These are phyloP conservation scores for Limnephilus lunatus DNA, from an alignment of 2,888 invertebrate genomes.

Conservation along the genomic window DNA sequence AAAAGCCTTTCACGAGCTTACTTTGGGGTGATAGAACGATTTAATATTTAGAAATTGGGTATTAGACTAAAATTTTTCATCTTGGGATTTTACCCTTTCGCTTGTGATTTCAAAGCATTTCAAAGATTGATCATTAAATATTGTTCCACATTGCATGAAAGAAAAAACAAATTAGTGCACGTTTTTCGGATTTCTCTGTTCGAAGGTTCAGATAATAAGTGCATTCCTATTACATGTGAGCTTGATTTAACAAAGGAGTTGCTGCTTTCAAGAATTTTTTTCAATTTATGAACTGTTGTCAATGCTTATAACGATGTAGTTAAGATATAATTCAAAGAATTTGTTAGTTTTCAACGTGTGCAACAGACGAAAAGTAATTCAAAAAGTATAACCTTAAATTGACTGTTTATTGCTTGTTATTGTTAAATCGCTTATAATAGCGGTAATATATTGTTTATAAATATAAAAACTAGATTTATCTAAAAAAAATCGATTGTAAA, in stretches of 20 bases:
- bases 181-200: not conserved
- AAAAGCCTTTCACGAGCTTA: too few relatives aligned
- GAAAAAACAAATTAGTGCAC: not conserved
- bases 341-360: not conserved
- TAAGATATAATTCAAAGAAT: not conserved
- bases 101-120: not conserved
- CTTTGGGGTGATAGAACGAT: not conserved
- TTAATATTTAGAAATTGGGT: not conserved
- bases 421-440: not conserved
- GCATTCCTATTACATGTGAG: not conserved
- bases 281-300: not conserved
- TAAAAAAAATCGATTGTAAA: too few relatives aligned
- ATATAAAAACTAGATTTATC: too few relatives aligned
- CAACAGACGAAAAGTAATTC: conserved; percentile 3
- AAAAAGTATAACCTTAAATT: not conserved
- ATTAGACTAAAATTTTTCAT: not conserved
- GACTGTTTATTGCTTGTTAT: too few relatives aligned
- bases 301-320: not conserved
- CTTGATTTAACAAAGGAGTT: not conserved
- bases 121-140: not conserved
- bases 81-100: not conserved
- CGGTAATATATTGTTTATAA: too few relatives aligned
- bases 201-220: not conserved
- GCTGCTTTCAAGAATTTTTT: not conserved
- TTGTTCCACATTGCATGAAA: not conserved